Percentiles rank a stretch among this genome's conserved stretches.
Evolutionary conservation across 1,140 invertebrate genomes (phyloP).

Genomic region (Phortica variegata): DNA sequence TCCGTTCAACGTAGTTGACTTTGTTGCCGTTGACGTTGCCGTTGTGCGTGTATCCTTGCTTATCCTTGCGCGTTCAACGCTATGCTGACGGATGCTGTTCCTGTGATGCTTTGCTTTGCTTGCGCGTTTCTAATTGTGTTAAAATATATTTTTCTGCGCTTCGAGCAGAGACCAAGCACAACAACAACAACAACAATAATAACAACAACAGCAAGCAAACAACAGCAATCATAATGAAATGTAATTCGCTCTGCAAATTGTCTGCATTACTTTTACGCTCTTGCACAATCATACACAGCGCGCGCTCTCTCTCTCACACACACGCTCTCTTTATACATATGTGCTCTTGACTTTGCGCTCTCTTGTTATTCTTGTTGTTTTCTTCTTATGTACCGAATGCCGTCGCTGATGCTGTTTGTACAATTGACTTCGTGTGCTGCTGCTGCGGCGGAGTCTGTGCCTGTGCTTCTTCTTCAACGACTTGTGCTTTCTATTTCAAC

Average conservation of each 20-base stretch:
- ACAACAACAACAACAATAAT: too few relatives aligned
- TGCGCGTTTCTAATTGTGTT: background rate
- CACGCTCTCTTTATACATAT: conserved; percentile 5
- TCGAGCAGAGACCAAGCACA: too few relatives aligned
- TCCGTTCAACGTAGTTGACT: too few relatives aligned
- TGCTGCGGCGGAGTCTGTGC: conserved; percentile 10
- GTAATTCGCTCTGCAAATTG: background rate
- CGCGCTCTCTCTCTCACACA: background rate
- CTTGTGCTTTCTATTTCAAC: conserved; percentile 11
- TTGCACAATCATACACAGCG: conserved; percentile 7
- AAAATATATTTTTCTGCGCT: conserved; percentile 6
- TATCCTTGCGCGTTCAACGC: too few relatives aligned
- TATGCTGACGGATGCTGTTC: too few relatives aligned
- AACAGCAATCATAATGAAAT: conserved; percentile 5
- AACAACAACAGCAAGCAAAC: too few relatives aligned
- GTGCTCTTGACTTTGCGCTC: conserved; percentile 16
- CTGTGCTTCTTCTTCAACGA: conserved; percentile 22
- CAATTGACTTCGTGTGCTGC: conserved; percentile 39
- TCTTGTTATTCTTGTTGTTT: conserved; percentile 3
- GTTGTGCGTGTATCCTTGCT: too few relatives aligned
- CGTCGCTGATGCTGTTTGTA: conserved; percentile 15
- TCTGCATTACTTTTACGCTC: background rate
- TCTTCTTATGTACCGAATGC: too few relatives aligned
- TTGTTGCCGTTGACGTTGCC: too few relatives aligned
- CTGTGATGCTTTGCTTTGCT: too few relatives aligned